phyloP scores from a whole-genome alignment of 2,888 invertebrate species.

The Cerastoderma edule region DNA sequence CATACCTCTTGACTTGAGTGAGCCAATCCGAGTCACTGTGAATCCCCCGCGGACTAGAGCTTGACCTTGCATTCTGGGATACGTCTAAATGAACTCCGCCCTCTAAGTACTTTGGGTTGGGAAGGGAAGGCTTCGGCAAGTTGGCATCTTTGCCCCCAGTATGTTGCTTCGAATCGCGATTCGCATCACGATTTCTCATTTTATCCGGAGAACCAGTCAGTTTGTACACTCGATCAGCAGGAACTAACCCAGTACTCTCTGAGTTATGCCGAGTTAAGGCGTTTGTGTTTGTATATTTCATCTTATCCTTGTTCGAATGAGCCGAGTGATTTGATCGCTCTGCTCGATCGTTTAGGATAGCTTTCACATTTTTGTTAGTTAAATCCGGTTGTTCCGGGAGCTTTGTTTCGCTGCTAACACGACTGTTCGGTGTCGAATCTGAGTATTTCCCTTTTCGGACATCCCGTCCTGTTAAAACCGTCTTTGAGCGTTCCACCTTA shows the following conservation, averaged over 20 bases:
- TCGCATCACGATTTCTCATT: not conserved
- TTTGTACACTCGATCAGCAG: constrained; percentile 14
- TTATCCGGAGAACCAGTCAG: constrained; percentile 15
- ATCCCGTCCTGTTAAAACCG: constrained; percentile 40
- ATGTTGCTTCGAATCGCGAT: constrained; percentile 3
- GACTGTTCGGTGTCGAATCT: constrained; percentile 40
- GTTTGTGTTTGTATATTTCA: not conserved
- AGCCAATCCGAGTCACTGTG: constrained; percentile 56
- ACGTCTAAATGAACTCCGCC: constrained; percentile 40
- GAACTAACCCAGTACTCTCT: constrained; percentile 8
- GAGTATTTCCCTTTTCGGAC: constrained; percentile 54
- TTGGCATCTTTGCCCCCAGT: constrained; percentile 35
- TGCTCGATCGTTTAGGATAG: constrained; percentile 30
- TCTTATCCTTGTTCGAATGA: constrained; percentile 6
- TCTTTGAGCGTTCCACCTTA: constrained; percentile 48
- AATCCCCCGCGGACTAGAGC: constrained; percentile 61
- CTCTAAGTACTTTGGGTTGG: constrained; percentile 73
- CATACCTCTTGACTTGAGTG: constrained; percentile 60
- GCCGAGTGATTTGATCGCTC: constrained; percentile 9
- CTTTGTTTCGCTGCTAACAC: constrained; percentile 36
- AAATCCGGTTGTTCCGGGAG: constrained; percentile 18
- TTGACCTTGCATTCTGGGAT: constrained; percentile 43
- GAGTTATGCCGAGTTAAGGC: constrained; percentile 14
- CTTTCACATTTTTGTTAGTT: constrained; percentile 27
- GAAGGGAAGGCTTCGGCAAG: constrained; percentile 72